Evolutionary conservation across 2,888 invertebrate species (phyloP).

Genomic region (Melanophora roralis): DNA sequence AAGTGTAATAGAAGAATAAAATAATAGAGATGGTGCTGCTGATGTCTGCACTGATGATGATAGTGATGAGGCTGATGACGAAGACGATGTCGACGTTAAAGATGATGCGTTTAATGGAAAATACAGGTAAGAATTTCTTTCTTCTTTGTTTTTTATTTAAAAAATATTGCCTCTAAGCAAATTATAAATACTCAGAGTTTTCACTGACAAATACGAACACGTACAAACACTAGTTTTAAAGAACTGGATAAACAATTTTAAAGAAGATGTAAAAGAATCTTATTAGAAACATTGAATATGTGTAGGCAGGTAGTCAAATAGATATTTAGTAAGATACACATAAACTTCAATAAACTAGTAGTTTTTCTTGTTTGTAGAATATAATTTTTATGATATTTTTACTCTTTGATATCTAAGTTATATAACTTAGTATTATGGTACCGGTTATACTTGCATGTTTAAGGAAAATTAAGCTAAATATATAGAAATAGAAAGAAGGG

Average conservation of each 20-base stretch:
- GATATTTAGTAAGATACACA: not conserved
- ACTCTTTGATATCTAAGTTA: no score
- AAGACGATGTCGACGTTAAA: not conserved
- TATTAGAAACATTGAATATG: not conserved
- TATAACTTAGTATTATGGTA: not conserved
- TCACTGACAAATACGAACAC: conserved; percentile 39
- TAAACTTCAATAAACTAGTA: conserved; percentile 4
- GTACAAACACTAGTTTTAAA: conserved; percentile 1
- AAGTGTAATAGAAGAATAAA: conserved; percentile 56
- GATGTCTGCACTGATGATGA: conserved; percentile 31
- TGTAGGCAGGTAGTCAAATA: conserved; percentile 8
- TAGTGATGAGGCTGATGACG: conserved; percentile 32
- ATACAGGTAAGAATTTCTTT: not conserved
- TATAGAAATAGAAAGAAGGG: conserved; percentile 27
- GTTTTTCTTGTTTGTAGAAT: conserved; percentile 15
- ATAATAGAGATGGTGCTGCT: conserved; percentile 52
- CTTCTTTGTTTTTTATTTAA: not conserved
- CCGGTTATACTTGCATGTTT: conserved; percentile 44
- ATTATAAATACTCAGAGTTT: conserved; percentile 49
- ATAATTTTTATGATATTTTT: no score
- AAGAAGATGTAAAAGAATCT: not conserved
- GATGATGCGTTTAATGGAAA: conserved; percentile 26
- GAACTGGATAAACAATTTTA: conserved; percentile 21
- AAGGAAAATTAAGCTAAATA: conserved; percentile 48
- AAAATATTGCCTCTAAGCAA: conserved; percentile 38